Evolutionary conservation across 2,113 vertebrate genomes (phyloP).

Genomic region (Lycaon pictus): DNA sequence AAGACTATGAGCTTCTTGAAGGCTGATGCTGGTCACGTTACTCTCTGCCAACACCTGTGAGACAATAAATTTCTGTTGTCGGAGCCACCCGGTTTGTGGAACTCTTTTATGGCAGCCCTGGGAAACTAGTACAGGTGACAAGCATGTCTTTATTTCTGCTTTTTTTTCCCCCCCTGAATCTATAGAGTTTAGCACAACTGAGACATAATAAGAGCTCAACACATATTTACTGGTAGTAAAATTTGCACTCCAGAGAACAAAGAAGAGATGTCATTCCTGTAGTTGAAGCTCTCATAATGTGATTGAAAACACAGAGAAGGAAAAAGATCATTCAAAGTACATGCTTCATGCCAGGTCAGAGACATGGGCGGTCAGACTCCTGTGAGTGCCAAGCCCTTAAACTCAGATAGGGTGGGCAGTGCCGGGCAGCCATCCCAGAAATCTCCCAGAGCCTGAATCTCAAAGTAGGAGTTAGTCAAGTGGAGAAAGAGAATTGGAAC

Average conservation of each 20-base stretch:
- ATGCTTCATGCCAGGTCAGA: background rate
- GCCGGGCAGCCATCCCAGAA: background rate
- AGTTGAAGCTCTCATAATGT: background rate
- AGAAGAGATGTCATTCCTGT: background rate
- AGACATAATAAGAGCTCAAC: background rate
- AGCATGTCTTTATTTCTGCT: background rate
- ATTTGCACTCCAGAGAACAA: background rate
- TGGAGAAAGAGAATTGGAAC: background rate
- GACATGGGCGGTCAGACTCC: background rate
- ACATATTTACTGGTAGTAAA: background rate
- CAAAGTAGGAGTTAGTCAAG: background rate
- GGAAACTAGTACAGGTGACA: background rate
- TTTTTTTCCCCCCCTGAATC: background rate
- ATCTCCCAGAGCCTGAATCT: background rate
- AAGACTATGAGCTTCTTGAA: background rate
- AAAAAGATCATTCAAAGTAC: background rate
- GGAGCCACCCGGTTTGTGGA: background rate
- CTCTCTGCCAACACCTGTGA: background rate
- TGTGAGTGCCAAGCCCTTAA: too few species aligned
- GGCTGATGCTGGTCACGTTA: background rate
- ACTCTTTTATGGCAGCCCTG: background rate
- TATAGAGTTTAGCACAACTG: background rate
- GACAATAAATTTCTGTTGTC: background rate
- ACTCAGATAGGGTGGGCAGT: background rate
- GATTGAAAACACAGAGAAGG: background rate